Base-by-base conservation (phyloP, 1,140 invertebrate species). In the Camponotus pennsylvanicus region DNA sequence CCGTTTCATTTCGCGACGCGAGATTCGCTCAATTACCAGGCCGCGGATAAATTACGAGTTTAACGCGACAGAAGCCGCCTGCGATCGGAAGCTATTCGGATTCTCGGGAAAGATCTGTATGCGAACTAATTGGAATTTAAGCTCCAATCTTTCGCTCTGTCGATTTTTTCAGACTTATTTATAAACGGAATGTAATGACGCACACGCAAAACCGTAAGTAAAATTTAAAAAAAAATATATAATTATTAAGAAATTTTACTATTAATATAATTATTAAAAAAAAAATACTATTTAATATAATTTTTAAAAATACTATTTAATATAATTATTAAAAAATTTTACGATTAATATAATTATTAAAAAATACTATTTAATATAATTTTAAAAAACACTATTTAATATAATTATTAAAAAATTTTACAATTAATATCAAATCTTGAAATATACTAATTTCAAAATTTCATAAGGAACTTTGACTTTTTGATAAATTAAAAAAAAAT, bases 21-120 rank as follows among this genome's bases (percentile, higher is more conserved):
- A 42, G 85, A 89, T 89, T 64, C 85, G 85, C 78, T 90, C 89
- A 83, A 90, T 90, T 90, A 87, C 69, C 66, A 64, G 77, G 64
- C 89, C 42, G 66, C 82, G 87, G 83, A 86, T 89, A 88, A 89
- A 91, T 89, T 90, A 91, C 80, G 86, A 85, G 88, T 66, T 91
- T 86, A 89, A 83, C 55, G 88, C 55, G 79, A 85, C 85, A 80
- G 89, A 89, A 85, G 64, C 34, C 66, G 63, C 73, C 59, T 21
- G 18, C 40, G 40, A 69, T 45, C 70, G 32, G 55, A 76, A 63
- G 27, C 66, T 73, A 83, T 42, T 55, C 52, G 66, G 9, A 42
- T 13, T 13, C 21, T 18, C 37, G n/a, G 66, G 34, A 18, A 45
- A 66, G 49, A 70, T 55, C 15, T 55, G 49, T 40, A 27, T 0